Base-by-base conservation (phyloP, 1,140 invertebrate genomes). In the Drosophila cardini region DNA sequence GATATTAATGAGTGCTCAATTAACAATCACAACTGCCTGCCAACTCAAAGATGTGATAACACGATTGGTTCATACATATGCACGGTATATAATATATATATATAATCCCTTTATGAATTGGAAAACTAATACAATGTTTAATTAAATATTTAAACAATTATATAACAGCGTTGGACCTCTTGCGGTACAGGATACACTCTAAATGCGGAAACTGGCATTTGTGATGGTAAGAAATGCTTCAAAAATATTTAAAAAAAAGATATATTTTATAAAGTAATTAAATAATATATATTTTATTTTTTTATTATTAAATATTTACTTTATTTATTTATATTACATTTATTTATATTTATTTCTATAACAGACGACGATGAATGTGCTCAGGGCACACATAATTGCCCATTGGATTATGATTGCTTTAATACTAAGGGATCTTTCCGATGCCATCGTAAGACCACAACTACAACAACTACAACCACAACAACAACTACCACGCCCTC, bases 161-260 rank as follows among this genome's bases (percentile, higher is more conserved):
- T 16, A 11, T 1, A 13, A 30, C 45, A 85, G 82, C 90, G 94
- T 42, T 69, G 56, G 64, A 73, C 96, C 96, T 26, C 94, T 96
- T 99, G 98, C 92, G 98, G 98, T 0, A 99, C 98, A 0, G 98
- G 99, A 0, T 99, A 99, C 87, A 98, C 98, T 0, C 92, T 99
- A 2, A 98, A 99, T 89, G 95, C 96, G 6, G 94, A 95, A 8
- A 96, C 96, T 3, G 96, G 97, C 62, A 93, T 95, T 67, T 99
- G 98, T 92, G 96, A 97, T 93, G 96, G 96, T 97, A 92, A 81
- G 62, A 46, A 38, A 45, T 45, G 6, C 13, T 13, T 7, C 4
- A 2, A 0, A 26, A 26, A 26, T 2, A 26, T 4, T 26, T 26
- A 26, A 26, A 26, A 26, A 26, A 5, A 4, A 26, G 3, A n/a